Percentiles rank a stretch among this genome's conserved stretches.
Conservation (phyloP, 1,140 invertebrate species). For the Acromyrmex echinatior region DNA sequence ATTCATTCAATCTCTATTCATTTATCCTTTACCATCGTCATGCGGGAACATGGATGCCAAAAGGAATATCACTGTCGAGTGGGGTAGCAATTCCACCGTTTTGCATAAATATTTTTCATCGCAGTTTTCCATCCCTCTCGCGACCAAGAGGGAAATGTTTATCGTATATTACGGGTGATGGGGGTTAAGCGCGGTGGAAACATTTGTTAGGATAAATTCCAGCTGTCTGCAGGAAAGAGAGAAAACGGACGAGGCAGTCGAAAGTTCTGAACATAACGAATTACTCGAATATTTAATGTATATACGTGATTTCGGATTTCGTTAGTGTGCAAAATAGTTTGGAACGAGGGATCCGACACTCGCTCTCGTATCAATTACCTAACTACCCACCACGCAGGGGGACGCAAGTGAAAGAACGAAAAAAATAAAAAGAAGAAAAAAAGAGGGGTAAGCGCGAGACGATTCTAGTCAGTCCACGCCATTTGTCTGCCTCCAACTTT, state of each 20-base stretch:
- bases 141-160: slow-evolving; percentile 77
- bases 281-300: slow-evolving; percentile 84
- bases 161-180: slow-evolving; percentile 80
- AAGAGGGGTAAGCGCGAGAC: slow-evolving; percentile 40
- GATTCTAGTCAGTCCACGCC: slow-evolving; percentile 73
- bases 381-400: slow-evolving; percentile 58
- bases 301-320: slow-evolving; percentile 80
- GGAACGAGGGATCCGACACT: slow-evolving; percentile 68
- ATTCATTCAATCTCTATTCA: background rate
- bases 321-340: slow-evolving; percentile 78
- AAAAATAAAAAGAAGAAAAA: slow-evolving; percentile 60
- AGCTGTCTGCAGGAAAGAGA: slow-evolving; percentile 76
- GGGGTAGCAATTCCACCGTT: slow-evolving; percentile 44
- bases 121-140: slow-evolving; percentile 50
- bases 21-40: slow-evolving; percentile 54
- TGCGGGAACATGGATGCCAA: slow-evolving; percentile 32
- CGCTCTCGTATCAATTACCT: slow-evolving; percentile 79
- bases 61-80: slow-evolving; percentile 41
- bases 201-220: slow-evolving; percentile 85
- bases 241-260: slow-evolving; percentile 61
- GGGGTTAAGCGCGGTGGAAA: slow-evolving; percentile 66
- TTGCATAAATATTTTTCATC: slow-evolving; percentile 74
- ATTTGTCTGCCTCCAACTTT: slow-evolving; percentile 83
- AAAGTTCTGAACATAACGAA: slow-evolving; percentile 83
- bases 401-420: slow-evolving; percentile 36